A percentile compares a stretch with the other conserved stretches of the same genome.
Conservation (phyloP, 2,113 vertebrate species). For the Tragelaphus scriptus region DNA sequence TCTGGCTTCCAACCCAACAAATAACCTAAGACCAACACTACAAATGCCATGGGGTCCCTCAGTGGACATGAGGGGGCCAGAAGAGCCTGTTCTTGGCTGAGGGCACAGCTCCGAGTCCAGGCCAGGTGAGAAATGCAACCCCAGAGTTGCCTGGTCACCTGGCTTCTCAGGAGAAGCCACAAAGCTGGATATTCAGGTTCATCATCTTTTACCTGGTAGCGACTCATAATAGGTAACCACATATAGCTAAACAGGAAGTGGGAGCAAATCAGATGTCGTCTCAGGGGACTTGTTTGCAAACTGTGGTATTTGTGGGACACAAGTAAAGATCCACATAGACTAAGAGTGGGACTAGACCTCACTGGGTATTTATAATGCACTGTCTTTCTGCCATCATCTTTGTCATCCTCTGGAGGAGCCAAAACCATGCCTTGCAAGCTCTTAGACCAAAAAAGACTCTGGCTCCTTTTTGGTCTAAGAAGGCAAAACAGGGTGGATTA, state of each 20-base stretch:
- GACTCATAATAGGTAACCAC: neutral
- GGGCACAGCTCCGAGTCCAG: neutral
- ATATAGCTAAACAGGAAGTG: neutral
- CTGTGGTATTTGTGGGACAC: neutral
- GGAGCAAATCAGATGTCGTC: neutral
- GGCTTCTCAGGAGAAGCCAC: neutral
- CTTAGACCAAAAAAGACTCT: neutral
- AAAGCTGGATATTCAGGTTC: neutral
- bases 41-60: neutral
- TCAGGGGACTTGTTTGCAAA: neutral
- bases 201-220: neutral
- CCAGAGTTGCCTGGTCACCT: accelerated
- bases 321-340: neutral
- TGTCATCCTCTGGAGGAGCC: neutral
- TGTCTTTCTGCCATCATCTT: neutral
- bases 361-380: neutral
- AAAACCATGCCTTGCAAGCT: neutral
- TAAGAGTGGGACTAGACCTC: neutral
- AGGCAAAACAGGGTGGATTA: too few species aligned
- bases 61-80: too few species aligned
- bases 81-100: neutral
- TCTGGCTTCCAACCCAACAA: neutral
- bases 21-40: neutral
- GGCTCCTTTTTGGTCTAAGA: neutral
- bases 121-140: neutral